Evolutionary conservation across 1,140 invertebrate genomes (phyloP).

Genomic region (Pseudomyrmex concolor): DNA sequence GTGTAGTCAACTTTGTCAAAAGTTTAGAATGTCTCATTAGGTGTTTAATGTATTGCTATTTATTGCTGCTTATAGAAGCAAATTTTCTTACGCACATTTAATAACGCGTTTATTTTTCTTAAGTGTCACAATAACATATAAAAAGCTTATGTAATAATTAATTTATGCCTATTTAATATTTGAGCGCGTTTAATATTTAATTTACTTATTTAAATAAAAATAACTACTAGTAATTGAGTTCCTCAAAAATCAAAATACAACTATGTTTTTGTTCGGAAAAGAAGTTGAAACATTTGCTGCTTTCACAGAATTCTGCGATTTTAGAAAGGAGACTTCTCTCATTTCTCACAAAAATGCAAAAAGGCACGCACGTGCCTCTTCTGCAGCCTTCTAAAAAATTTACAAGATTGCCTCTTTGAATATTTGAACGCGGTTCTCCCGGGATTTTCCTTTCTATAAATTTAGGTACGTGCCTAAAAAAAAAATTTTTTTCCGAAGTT

Average conservation of each 20-base stretch:
- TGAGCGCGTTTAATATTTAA: too few species aligned
- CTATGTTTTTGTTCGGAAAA: not conserved
- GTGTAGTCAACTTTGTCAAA: conserved; percentile 9
- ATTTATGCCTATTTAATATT: not conserved
- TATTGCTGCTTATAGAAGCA: not conserved
- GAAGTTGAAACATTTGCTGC: not conserved
- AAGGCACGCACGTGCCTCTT: not conserved
- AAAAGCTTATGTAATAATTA: not conserved
- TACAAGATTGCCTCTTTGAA: conserved; percentile 16
- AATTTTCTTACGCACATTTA: not conserved
- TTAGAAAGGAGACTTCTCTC: not conserved
- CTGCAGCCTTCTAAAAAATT: conserved; percentile 15
- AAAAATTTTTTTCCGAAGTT: conserved; percentile 20
- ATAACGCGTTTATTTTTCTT: not conserved
- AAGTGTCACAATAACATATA: not conserved
- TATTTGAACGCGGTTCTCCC: not conserved
- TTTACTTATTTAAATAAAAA: not conserved
- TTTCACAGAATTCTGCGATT: not conserved
- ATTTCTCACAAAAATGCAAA: not conserved
- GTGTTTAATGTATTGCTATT: not conserved
- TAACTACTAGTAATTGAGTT: not conserved
- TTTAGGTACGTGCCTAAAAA: conserved; percentile 31
- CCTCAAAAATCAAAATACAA: not conserved
- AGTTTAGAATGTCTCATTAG: not conserved
- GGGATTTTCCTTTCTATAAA: conserved; percentile 2